Base-by-base conservation (phyloP, 2,888 invertebrate genomes). In the Drosophila mettleri region DNA sequence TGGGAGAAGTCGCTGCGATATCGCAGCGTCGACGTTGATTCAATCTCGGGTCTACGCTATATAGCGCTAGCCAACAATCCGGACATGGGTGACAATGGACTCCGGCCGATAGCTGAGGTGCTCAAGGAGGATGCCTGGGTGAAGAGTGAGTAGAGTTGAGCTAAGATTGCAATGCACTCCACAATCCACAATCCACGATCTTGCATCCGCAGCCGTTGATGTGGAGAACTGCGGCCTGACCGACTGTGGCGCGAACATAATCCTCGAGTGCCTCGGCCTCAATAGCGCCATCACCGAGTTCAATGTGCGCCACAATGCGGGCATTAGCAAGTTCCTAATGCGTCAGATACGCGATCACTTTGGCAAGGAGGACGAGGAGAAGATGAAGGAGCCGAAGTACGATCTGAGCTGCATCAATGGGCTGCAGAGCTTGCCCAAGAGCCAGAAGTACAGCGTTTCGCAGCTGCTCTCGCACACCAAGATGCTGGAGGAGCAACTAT, bases 1-100 rank as follows among this genome's bases (percentile, higher is more conserved):
- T 97, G 97, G 97, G 95, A 95, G 71, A 95, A 95, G 78, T 96
- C 96, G 8, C 90, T 97, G 57, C 94, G 97, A n/a, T 96, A 96
- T 89, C 94, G 95, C 16, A 93, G 95, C 48, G 96, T 96, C 0
- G 94, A 96, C 78, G 91, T 95, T n/a, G 95, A 95, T 66, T 92
- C 94, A 0, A 96, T 96, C 94, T 94, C 95, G 0, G 97, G 97
- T 0, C 91, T 97, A 20, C 94, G 95, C 49, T 93, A 95, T 39
- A 93, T 97, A 64, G 94, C 94, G 0, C 87, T 97, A 20, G 96
- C 96, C 81, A 94, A 94, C 34, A 97, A 97, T 92, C 94, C 94
- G 0, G 93, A 93, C 66, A 91, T 97, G 14, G 94, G 95, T 0
- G 96, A 96, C 89, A 92, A 92, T 0, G 96, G 96, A 0, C 92